Percentiles rank a stretch among this genome's conserved stretches.
Evolutionary conservation across 2,113 vertebrate species (phyloP).

Genomic region (Todiramphus chloris): DNA sequence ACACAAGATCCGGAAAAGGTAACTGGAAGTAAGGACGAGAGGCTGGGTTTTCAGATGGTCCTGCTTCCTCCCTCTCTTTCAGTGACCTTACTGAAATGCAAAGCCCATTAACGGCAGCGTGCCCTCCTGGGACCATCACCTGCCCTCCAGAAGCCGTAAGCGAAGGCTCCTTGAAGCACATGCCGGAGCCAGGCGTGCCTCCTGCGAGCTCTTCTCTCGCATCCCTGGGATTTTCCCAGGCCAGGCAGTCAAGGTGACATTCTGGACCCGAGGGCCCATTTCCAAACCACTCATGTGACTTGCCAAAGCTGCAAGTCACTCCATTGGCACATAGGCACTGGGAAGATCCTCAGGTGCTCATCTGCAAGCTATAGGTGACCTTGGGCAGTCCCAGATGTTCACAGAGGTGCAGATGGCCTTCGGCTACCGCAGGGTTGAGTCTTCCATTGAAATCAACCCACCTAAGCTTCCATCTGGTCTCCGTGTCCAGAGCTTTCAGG

Average conservation of each 20-base stretch:
- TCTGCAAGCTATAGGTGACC: background rate
- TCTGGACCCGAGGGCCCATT: background rate
- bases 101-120: accelerated
- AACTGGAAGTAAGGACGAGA: background rate
- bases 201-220: background rate
- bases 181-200: background rate
- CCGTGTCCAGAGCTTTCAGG: background rate
- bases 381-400: background rate
- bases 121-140: background rate
- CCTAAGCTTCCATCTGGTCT: accelerated
- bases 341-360: background rate
- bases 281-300: background rate
- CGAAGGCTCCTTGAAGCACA: background rate
- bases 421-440: background rate
- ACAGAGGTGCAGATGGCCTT: accelerated
- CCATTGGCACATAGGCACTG: background rate
- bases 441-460: background rate
- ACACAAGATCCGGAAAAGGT: background rate
- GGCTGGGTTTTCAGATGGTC: background rate
- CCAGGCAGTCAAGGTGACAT: conserved; percentile 3
- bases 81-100: background rate
- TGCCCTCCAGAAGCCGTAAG: background rate
- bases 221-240: background rate
- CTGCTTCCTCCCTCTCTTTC: accelerated
- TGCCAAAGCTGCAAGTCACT: conserved; percentile 22